Conservation (phyloP, 2,797 vertebrate genomes). For the Smutsia temminckii region DNA sequence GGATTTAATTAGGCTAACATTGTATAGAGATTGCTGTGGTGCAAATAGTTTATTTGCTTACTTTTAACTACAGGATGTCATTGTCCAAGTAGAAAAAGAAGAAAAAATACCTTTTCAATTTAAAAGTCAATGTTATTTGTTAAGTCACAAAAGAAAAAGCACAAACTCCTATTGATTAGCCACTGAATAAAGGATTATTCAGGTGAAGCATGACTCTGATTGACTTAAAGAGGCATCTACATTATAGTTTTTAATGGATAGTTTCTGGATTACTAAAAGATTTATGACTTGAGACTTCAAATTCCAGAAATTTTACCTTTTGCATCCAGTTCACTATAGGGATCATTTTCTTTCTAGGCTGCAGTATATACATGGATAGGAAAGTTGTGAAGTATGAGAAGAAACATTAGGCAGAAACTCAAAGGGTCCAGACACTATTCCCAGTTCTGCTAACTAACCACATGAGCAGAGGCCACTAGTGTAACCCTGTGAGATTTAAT, state of each 20-base stretch:
- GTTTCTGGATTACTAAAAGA: neutral
- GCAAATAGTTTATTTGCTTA: conserved; percentile 51
- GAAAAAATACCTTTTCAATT: neutral
- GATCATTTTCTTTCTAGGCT: neutral
- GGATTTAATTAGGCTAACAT: conserved; percentile 67
- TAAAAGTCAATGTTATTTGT: conserved; percentile 32
- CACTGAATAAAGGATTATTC: neutral
- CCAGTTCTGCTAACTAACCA: neutral
- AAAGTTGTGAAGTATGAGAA: neutral
- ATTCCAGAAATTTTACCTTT: neutral
- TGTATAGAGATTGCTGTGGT: conserved; percentile 33
- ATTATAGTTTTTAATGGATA: neutral
- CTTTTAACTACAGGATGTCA: conserved; percentile 65
- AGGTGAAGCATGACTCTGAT: neutral
- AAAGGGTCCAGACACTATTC: neutral
- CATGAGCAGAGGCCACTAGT: neutral
- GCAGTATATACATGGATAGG: neutral
- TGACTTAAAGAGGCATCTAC: neutral
- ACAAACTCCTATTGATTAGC: neutral
- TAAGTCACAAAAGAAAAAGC: neutral
- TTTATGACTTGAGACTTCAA: neutral
- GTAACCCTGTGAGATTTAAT: neutral
- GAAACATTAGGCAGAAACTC: neutral
- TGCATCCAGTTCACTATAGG: neutral
- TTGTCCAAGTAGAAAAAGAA: conserved; percentile 44